Evolutionary conservation across 1,140 invertebrate species (phyloP), one percentile per base, ranked within the genome.

Genomic region (Sycophila sp.): DNA sequence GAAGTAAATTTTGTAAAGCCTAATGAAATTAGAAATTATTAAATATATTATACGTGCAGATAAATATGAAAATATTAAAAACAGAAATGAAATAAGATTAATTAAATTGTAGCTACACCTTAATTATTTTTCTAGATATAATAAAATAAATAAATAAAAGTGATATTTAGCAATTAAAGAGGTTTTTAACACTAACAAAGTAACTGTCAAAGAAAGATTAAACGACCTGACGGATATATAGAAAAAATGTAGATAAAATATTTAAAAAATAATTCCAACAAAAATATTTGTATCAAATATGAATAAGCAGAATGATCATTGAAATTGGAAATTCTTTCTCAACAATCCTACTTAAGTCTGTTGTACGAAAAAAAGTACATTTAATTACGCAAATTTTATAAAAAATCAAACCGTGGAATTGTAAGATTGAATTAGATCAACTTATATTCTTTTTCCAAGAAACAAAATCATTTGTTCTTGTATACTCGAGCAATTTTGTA

Each of bases 71-170:
- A 17, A 42, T 17, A 42, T 17, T n/a, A 58, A 42, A 11, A 38
- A 64, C 17, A 45, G 58, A 45, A 60, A 24, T 28, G 24, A 60
- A 38, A 58, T 24, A 58, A 58, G 26, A 24, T 42, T 45, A 17
- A 60, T 60, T 26, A 28, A 56, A n/a, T n/a, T 56, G 17, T 36
- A n/a, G 19, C 19, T 19, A 26, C 15, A 32, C 10, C 42, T 30
- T 45, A 55, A 67, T 45, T 67, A 67, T 67, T 67, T 58, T 58
- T 67, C 10, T 67, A 64, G 62, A 36, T n/a, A 51, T 53, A 51
- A 38, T 38, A 51, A 63, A 45, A 10, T 51, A 49, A 51, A 38
- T 38, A 51, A 63, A 45, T n/a, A 64, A 49, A 38, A 36, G 62
- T 64, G 62, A 64, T 51, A 51, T 28, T 34, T 64, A 51, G 32